Percentiles rank a stretch among this genome's conserved stretches.
These are phyloP conservation scores for Aphelocoma californica DNA, from an alignment of 2,797 vertebrate species.

Conservation along the genomic window DNA sequence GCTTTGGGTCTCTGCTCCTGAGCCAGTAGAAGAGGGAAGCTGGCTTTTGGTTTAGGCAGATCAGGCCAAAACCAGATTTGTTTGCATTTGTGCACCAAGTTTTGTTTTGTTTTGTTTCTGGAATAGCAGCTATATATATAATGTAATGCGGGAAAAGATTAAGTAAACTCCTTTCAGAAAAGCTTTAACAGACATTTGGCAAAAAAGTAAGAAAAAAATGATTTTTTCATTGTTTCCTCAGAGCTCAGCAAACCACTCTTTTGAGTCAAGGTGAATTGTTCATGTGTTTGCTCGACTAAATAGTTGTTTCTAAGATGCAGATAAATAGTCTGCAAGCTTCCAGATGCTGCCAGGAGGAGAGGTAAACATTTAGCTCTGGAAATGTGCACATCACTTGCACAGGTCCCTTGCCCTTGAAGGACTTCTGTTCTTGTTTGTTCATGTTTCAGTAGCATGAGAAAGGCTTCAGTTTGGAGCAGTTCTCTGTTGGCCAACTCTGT, in stretches of 20 bases:
- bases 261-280: slow-evolving; percentile 32
- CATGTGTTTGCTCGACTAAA: not conserved
- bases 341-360: slow-evolving; percentile 8
- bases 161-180: slow-evolving; percentile 12
- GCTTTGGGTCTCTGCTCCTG: not conserved
- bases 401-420: not conserved
- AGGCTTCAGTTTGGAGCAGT: not conserved
- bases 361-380: not conserved
- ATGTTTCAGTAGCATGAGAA: not conserved
- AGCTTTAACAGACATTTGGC: slow-evolving; percentile 3
- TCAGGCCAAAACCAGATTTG: not conserved
- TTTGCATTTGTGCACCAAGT: slow-evolving; percentile 5
- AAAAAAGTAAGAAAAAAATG: not conserved
- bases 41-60: slow-evolving; percentile 9
- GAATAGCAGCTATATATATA: slow-evolving; percentile 25
- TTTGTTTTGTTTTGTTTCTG: slow-evolving; percentile 36
- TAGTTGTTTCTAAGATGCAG: not conserved
- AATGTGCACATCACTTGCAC: not conserved
- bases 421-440: not conserved
- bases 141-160: not conserved
- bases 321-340: not conserved
- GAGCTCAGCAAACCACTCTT: not conserved
- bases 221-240: slow-evolving; percentile 33
- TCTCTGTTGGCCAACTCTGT: accelerated
- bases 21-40: not conserved